Percentiles rank a stretch among this genome's conserved stretches.
phyloP scores from a whole-genome alignment of 2,888 invertebrate species.

The Biston stratarius region DNA sequence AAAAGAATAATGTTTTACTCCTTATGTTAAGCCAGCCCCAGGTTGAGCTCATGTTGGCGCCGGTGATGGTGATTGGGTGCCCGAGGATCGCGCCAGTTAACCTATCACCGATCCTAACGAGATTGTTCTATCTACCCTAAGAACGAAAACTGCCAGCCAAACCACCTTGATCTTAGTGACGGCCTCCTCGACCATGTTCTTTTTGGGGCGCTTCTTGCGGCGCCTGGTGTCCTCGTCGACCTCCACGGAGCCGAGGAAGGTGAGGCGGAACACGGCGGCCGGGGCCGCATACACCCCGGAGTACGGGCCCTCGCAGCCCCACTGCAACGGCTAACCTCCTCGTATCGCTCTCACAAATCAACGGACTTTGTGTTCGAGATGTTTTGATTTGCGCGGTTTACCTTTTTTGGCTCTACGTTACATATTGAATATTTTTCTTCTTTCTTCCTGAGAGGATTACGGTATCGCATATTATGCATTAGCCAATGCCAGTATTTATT shows the following conservation, averaged over 20 bases:
- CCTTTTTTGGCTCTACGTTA: not conserved
- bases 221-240: conserved; percentile 93
- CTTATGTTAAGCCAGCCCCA: too few relatives aligned
- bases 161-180: conserved; percentile 94
- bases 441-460: not conserved
- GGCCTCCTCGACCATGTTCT: conserved; percentile 95
- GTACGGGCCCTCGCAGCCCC: conserved; percentile 81
- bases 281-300: conserved; percentile 86
- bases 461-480: too few relatives aligned
- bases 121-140: conserved; percentile 14
- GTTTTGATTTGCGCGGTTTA: conserved; percentile 29
- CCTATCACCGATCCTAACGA: not conserved
- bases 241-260: conserved; percentile 94
- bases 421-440: not conserved
- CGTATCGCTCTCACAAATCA: conserved; percentile 43
- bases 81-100: not conserved
- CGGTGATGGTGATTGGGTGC: not conserved
- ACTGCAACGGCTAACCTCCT: conserved; percentile 64
- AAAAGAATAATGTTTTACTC: too few relatives aligned
- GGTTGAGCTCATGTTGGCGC: too few relatives aligned
- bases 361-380: conserved; percentile 40
- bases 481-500: too few relatives aligned
- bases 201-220: conserved; percentile 92
- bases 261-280: conserved; percentile 92
- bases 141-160: conserved; percentile 61